phyloP scores from a whole-genome alignment of 1,140 invertebrate genomes.

The Oncopeltus fasciatus region DNA sequence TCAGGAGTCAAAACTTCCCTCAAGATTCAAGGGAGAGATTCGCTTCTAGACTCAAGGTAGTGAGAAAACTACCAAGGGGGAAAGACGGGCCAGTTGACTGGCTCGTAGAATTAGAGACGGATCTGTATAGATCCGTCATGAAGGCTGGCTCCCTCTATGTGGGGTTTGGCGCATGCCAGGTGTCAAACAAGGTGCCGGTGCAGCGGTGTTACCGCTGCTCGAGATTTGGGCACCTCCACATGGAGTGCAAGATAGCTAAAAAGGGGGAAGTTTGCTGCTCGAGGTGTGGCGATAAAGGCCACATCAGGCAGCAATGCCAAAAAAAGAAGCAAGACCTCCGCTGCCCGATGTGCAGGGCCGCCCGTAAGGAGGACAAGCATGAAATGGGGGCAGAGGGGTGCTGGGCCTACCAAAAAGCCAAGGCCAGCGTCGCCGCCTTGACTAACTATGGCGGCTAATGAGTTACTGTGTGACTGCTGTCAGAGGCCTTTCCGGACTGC shows the following conservation, averaged over 20 bases:
- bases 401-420: neutral
- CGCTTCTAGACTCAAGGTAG: too few species aligned
- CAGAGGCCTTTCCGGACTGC: neutral
- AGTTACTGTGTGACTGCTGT: neutral
- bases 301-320: neutral
- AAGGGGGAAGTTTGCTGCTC: neutral
- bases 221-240: too few species aligned
- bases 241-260: too few species aligned
- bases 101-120: too few species aligned
- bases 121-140: too few species aligned
- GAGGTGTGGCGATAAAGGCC: neutral
- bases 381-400: neutral
- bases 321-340: neutral
- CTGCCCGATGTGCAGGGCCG: neutral
- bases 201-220: neutral
- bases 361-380: too few species aligned
- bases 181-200: neutral
- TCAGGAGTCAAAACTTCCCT: too few species aligned
- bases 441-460: neutral
- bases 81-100: too few species aligned
- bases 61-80: too few species aligned
- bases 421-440: neutral
- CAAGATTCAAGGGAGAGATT: neutral
- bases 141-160: neutral
- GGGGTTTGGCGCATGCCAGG: neutral